Base-by-base conservation (phyloP, 2,888 invertebrate species). In the Pandemis cinnamomeana region DNA sequence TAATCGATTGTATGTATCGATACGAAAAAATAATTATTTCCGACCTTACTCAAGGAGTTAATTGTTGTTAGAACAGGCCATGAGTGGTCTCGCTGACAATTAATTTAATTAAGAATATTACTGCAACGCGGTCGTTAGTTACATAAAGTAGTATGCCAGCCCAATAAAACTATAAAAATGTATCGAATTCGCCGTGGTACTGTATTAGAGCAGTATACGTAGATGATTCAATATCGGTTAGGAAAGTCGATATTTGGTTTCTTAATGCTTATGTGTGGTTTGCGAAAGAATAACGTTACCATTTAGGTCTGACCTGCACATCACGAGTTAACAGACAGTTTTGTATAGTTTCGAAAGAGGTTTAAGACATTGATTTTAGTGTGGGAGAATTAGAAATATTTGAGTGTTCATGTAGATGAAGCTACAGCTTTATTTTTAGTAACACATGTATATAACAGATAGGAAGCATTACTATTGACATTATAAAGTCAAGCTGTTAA, bases 21-120 rank as follows among this genome's bases (percentile, higher is more conserved):
- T 89, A 85, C 77, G 79, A 82, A 81, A 80, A 84, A 84, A 89
- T 86, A 86, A 90, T 91, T 89, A 91, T 90, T 89, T 89, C 84
- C 89, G 90, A 92, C 92, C 92, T 92, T 90, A 91, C 87, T 78
- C 87, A 87, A 85, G 85, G 83, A 87, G 83, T 85, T 90, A 89
- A 91, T 90, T 87, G 86, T 83, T 82, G 87, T 87, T 87, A 77
- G 84, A 88, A 88, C 86, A 84, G 85, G 75, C 73, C 70, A 73
- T 75, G 77, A 78, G 76, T 78, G 77, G 80, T 75, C 82, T 83
- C 80, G 84, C 83, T 85, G 85, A 86, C 87, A 87, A 91, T 91
- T 90, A 89, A 88, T 87, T 90, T 89, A 87, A 91, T 91, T 91
- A 89, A 80, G 72, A 81, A 83, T 84, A 83, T 85, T 83, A 82